Evolutionary conservation across 2,888 invertebrate species (phyloP), one percentile per base, ranked within the genome.

Genomic region (Drosophila recens): DNA sequence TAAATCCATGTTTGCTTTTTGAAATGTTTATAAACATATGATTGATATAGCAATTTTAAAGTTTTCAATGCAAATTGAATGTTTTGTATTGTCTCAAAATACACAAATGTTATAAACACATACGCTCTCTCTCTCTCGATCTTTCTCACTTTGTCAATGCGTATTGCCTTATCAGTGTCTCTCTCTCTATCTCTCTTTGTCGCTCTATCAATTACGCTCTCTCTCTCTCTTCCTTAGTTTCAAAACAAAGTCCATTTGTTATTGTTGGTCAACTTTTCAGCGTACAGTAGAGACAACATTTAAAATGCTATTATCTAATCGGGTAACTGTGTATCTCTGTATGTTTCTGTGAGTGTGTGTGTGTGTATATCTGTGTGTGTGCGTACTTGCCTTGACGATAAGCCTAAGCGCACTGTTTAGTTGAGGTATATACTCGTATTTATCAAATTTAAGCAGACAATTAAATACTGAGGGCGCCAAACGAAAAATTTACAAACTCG

Each of bases 261-360:
- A 77, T 83, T 76, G 69, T 74, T 82, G 84, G 83, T 72, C 81
- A 77, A 86, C 64, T 81, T 77, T 69, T 72, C 71, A 67, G 79
- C 70, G 82, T 83, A 86, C 87, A 83, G 84, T 83, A 86, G 82
- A 82, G 84, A 86, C 82, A 86, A 76, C 73, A 67, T 82, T 82
- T 75, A 72, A 82, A 83, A 81, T 83, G 74, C 77, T 76, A 86
- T 83, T 83, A 83, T 83, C 82, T 83, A 86, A 83, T 83, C 82
- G 81, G 6, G 30, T 30, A 30, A 30, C 38, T 54, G 53, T n/a
- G 43, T 30, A 42, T 38, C 54, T 58, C 46, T 63, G 36, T 53
- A 20, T 51, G 20, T 20, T 33, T 27, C 15, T 38, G 53, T 51
- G 59, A 56, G 45, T 45, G n/a, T 11, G 36, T 10, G 27, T 38